Evolutionary conservation across 2,113 vertebrate genomes (phyloP).

Genomic region (Sinosuthora webbiana): DNA sequence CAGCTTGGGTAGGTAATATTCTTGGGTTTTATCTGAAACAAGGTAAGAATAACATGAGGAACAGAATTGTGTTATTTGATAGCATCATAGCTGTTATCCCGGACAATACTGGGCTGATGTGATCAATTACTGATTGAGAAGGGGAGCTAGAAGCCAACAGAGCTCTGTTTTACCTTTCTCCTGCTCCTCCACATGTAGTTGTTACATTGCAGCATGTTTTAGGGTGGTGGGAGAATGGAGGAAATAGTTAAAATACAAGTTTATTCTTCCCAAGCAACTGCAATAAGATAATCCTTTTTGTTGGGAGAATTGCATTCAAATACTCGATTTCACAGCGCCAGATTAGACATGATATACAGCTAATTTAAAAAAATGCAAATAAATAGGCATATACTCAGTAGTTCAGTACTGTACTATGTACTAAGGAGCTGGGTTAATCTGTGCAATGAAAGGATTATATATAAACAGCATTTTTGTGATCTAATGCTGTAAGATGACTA

Average conservation of each 20-base stretch:
- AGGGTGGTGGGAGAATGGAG: not conserved
- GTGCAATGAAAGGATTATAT: not conserved
- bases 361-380: not conserved
- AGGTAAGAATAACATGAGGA: not conserved
- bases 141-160: not conserved
- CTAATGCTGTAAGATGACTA: not conserved
- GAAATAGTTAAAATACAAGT: not conserved
- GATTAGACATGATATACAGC: not conserved
- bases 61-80: not conserved
- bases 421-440: not conserved
- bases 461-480: not conserved
- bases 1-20: not conserved
- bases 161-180: not conserved
- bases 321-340: not conserved
- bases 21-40: not conserved
- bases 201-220: not conserved
- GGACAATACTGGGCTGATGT: not conserved
- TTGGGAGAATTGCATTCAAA: not conserved
- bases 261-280: not conserved
- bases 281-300: not conserved
- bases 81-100: not conserved
- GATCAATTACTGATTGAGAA: not conserved
- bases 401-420: not conserved
- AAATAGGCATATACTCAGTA: not conserved
- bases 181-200: not conserved